Evolutionary conservation across 1,140 invertebrate genomes (phyloP).

Genomic region (Platorchestia sp.): DNA sequence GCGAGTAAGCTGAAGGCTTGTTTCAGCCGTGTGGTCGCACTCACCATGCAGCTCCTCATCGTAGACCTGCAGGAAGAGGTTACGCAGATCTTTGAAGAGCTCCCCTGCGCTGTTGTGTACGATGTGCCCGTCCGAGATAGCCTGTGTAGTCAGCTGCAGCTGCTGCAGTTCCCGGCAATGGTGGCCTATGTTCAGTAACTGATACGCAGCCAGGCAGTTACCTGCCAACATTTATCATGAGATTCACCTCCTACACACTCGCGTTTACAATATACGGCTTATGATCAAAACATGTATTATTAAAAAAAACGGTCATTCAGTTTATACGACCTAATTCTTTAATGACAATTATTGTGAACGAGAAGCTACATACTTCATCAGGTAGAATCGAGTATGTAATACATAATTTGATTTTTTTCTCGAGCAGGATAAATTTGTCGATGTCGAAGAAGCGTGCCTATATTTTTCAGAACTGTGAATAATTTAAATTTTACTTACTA

Average conservation of each 20-base stretch:
- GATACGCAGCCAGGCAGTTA: slow-evolving; percentile 8
- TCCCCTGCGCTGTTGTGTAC: background rate
- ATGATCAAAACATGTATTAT: background rate
- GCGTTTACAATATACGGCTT: background rate
- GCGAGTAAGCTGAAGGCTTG: background rate
- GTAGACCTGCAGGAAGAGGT: slow-evolving; percentile 27
- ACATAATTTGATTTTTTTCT: background rate
- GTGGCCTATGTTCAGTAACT: slow-evolving; percentile 1
- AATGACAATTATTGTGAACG: background rate
- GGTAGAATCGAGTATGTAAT: background rate
- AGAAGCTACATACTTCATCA: background rate
- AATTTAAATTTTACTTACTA: too few relatives aligned
- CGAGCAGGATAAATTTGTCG: background rate
- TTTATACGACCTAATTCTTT: background rate
- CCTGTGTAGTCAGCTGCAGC: slow-evolving; percentile 10
- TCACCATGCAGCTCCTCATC: slow-evolving; percentile 5
- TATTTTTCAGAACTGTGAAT: too few relatives aligned
- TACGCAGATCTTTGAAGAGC: slow-evolving; percentile 19
- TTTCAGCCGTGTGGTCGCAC: background rate
- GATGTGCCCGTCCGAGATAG: slow-evolving; percentile 14
- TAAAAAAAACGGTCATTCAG: background rate
- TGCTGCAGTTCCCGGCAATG: background rate
- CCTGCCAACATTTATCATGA: background rate
- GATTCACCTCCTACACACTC: background rate
- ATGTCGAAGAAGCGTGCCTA: background rate